Evolutionary conservation across 2,797 vertebrate species (phyloP).

Genomic region (Trachops cirrhosus): DNA sequence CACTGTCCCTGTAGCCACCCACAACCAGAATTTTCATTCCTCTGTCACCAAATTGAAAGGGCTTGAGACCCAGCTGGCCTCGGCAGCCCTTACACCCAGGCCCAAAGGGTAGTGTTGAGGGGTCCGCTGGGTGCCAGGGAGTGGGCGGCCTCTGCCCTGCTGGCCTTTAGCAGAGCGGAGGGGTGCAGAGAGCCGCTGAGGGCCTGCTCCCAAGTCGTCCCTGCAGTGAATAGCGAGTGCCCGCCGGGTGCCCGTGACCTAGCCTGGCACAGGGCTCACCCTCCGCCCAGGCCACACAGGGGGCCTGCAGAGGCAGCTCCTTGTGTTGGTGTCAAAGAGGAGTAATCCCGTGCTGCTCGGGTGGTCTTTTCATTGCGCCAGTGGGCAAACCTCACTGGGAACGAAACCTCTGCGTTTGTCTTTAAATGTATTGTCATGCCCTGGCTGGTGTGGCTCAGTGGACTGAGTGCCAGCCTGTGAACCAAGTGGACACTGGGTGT

Average conservation of each 20-base stretch:
- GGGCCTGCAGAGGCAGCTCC: neutral
- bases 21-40: neutral
- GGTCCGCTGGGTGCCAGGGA: neutral
- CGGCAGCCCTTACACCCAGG: neutral
- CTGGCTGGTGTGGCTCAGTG: too few species aligned
- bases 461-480: too few species aligned
- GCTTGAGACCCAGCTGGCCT: neutral
- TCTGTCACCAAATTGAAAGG: neutral
- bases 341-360: neutral
- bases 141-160: neutral
- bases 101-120: neutral
- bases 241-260: accelerated
- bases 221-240: accelerated
- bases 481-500: too few species aligned
- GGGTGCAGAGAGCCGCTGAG: accelerated
- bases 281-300: accelerated
- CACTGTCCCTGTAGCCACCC: neutral
- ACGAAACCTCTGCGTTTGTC: too few species aligned
- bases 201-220: neutral
- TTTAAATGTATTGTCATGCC: too few species aligned
- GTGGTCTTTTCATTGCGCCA: neutral
- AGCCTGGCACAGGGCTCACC: accelerated
- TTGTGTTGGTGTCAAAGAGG: accelerated
- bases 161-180: neutral
- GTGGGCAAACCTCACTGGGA: neutral